Percentiles rank a stretch among this genome's conserved stretches.
Conservation (phyloP, 2,888 invertebrate species). For the Ditylenchus weischeri region DNA sequence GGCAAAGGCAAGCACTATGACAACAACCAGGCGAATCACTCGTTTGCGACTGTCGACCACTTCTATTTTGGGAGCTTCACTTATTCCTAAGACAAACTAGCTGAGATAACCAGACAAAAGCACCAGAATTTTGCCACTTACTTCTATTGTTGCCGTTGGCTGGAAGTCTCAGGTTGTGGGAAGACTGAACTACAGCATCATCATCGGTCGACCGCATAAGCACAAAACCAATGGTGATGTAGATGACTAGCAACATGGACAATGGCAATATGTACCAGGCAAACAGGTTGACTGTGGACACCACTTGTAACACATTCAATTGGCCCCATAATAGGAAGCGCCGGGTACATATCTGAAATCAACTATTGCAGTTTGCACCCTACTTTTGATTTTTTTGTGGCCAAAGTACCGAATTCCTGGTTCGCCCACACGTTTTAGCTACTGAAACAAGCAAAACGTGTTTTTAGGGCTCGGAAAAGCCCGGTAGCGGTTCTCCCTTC, state of each 20-base stretch:
- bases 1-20: conserved; percentile 82
- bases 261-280: conserved; percentile 58
- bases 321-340: conserved; percentile 38
- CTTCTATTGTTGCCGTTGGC: conserved; percentile 8
- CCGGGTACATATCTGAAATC: conserved; percentile 49
- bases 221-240: conserved; percentile 58
- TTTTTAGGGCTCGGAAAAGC: too few species aligned
- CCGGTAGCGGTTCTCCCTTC: too few species aligned
- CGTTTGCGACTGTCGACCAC: conserved; percentile 73
- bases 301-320: conserved; percentile 49
- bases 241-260: conserved; percentile 58
- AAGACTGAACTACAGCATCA: conserved; percentile 27
- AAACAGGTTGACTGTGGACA: conserved; percentile 51
- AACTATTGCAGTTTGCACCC: conserved; percentile 3
- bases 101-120: too few species aligned
- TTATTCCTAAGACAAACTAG: not conserved
- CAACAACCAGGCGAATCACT: conserved; percentile 82
- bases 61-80: conserved; percentile 23
- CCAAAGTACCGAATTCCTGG: too few species aligned
- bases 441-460: too few species aligned
- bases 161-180: conserved; percentile 4
- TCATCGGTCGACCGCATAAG: conserved; percentile 34
- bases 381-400: too few species aligned
- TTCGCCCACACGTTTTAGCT: too few species aligned
- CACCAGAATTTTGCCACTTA: not conserved